These are phyloP conservation scores for Myocastor coypus DNA, from an alignment of 2,113 vertebrate species.

Conservation along the genomic window DNA sequence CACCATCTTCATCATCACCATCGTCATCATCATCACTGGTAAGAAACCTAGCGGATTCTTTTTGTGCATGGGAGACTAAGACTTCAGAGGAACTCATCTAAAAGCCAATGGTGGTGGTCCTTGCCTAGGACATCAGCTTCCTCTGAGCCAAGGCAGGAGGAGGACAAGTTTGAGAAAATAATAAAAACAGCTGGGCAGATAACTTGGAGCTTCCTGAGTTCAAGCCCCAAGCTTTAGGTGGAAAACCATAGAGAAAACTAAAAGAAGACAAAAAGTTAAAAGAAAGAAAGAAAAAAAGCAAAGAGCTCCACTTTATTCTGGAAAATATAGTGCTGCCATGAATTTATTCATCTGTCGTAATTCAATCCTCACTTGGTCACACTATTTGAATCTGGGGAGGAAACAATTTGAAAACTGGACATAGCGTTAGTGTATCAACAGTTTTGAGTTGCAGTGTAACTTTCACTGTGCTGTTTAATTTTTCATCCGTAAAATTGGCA, in stretches of 20 bases:
- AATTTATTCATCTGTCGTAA: background rate
- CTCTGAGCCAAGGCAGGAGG: background rate
- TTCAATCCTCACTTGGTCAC: constrained; percentile 46
- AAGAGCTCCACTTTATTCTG: background rate
- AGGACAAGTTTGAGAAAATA: background rate
- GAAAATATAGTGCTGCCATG: background rate
- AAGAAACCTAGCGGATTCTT: background rate
- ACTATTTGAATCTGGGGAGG: background rate
- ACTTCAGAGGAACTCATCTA: background rate
- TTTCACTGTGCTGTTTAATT: constrained; percentile 53
- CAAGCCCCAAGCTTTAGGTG: background rate
- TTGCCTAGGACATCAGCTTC: background rate
- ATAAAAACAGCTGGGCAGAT: background rate
- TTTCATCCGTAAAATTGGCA: constrained; percentile 62
- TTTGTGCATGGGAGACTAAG: background rate
- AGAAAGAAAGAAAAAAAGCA: background rate
- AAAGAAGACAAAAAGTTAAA: no score
- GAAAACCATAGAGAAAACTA: background rate
- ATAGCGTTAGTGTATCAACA: constrained; percentile 19
- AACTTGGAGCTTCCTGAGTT: background rate
- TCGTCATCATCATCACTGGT: background rate
- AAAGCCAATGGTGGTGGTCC: background rate
- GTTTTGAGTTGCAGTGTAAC: background rate
- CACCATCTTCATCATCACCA: background rate
- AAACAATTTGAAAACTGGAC: constrained; percentile 42